These are phyloP conservation scores for Channa maculata DNA, from an alignment of 2,113 vertebrate genomes.

Conservation along the genomic window DNA sequence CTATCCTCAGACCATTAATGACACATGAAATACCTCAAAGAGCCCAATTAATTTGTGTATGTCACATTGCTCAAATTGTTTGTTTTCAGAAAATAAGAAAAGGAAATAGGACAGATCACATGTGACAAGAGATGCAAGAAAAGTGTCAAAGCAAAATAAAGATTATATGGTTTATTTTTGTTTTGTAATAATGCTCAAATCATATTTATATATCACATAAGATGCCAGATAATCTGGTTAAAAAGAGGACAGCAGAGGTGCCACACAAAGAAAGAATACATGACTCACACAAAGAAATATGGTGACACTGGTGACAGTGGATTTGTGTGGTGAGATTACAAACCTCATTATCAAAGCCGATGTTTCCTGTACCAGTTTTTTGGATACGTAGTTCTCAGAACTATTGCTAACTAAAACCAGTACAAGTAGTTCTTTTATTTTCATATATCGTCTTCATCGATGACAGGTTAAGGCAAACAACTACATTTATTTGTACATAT, in stretches of 20 bases:
- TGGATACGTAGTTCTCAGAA: background rate
- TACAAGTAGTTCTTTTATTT: too few species aligned
- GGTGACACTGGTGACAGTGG: constrained; percentile 6
- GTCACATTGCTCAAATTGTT: background rate
- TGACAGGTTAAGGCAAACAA: too few species aligned
- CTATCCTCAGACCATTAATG: background rate
- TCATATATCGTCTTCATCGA: too few species aligned
- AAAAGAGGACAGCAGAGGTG: constrained; percentile 40
- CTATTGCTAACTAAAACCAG: too few species aligned
- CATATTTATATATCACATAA: constrained; percentile 73
- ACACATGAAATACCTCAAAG: background rate
- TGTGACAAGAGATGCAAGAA: background rate
- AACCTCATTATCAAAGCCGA: constrained; percentile 5
- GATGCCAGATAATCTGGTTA: constrained; percentile 74
- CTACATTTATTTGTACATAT: too few species aligned
- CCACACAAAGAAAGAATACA: constrained; percentile 17
- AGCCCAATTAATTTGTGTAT: background rate
- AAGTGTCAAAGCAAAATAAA: constrained; percentile 27
- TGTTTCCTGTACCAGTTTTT: background rate
- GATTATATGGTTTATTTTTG: constrained; percentile 37
- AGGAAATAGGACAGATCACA: constrained; percentile 3
- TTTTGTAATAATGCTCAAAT: constrained; percentile 72
- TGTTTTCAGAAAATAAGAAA: background rate
- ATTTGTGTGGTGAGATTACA: constrained; percentile 4
- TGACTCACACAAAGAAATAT: constrained; percentile 7